Conservation (phyloP, 2,888 invertebrate species). For the Tupiocoris notatus region DNA sequence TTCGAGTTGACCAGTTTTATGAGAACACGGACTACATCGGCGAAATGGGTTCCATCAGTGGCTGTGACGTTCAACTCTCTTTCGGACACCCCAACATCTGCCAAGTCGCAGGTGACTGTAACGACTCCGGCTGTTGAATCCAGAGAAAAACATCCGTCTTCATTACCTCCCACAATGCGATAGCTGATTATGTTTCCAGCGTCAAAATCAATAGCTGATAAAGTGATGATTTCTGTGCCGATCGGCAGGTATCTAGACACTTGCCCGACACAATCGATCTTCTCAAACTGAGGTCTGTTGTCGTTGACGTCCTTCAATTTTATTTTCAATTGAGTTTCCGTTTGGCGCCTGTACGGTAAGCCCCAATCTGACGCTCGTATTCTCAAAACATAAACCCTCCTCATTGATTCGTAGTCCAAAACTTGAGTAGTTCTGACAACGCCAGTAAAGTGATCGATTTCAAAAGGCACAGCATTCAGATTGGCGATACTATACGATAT, state of each 20-base stretch:
- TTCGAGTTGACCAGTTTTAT: conserved; percentile 74
- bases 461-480: conserved; percentile 87
- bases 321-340: conserved; percentile 81
- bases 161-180: conserved; percentile 81
- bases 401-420: conserved; percentile 88
- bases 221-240: conserved; percentile 77
- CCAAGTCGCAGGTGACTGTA: conserved; percentile 78
- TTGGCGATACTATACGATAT: conserved; percentile 93
- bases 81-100: conserved; percentile 66
- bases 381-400: conserved; percentile 74
- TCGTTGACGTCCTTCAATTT: conserved; percentile 85
- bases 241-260: conserved; percentile 72
- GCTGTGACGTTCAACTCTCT: conserved; percentile 82
- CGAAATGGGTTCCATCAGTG: conserved; percentile 89
- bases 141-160: conserved; percentile 83
- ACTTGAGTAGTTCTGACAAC: conserved; percentile 78
- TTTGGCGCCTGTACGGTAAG: conserved; percentile 83
- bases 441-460: conserved; percentile 91
- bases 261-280: conserved; percentile 80
- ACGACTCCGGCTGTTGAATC: conserved; percentile 79
- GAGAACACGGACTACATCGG: conserved; percentile 76
- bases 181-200: conserved; percentile 86
- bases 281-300: conserved; percentile 87
- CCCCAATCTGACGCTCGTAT: conserved; percentile 96
- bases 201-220: conserved; percentile 93